Conservation (phyloP, 2,797 vertebrate genomes). For the Trachurus trachurus region DNA sequence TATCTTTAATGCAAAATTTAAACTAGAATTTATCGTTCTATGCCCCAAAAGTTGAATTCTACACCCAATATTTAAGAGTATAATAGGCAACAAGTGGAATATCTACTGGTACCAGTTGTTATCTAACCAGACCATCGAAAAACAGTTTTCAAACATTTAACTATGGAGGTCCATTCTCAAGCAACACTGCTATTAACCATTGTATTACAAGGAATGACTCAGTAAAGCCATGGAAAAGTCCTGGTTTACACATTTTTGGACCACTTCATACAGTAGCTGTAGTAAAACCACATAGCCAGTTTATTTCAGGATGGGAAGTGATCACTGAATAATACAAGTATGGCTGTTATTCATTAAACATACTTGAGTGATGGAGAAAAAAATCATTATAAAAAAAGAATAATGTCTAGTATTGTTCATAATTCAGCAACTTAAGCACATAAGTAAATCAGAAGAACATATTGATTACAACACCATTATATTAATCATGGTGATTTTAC, state of each 20-base stretch:
- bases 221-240: neutral
- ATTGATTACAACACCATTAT: constrained; percentile 1
- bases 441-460: neutral
- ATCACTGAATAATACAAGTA: neutral
- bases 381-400: neutral
- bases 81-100: no score
- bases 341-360: neutral
- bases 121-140: neutral
- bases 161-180: neutral
- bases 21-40: no score
- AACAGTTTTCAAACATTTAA: neutral
- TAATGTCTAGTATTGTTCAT: neutral
- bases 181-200: neutral
- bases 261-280: neutral
- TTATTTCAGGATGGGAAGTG: neutral
- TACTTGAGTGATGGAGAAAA: neutral
- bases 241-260: neutral
- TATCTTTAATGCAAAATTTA: neutral
- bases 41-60: no score
- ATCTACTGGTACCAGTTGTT: neutral
- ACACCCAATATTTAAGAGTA: no score
- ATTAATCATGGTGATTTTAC: constrained; percentile 19
- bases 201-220: neutral
- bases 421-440: neutral
- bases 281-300: neutral